phyloP scores from a whole-genome alignment of 2,113 vertebrate species.

The Melanocharis versteri region DNA sequence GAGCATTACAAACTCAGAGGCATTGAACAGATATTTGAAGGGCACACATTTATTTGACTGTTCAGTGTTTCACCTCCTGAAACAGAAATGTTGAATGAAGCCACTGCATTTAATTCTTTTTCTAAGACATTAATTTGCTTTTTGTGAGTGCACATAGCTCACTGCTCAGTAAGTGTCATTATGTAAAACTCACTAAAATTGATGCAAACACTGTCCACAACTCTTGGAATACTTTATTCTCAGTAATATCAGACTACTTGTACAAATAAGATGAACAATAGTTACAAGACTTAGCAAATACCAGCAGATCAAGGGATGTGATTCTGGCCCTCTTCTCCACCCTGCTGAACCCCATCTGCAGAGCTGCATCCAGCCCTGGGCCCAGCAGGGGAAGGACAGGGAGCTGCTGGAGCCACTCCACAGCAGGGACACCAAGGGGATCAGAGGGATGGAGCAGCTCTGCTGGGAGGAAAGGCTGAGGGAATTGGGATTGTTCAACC shows the following conservation, averaged over 20 bases:
- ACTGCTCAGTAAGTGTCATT: not conserved
- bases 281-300: not conserved
- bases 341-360: not conserved
- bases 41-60: not conserved
- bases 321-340: fast-evolving
- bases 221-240: not conserved
- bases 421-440: not conserved
- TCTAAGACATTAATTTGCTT: not conserved
- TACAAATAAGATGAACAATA: not conserved
- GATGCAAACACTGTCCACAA: not conserved
- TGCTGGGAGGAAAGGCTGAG: not conserved
- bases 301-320: not conserved
- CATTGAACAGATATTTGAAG: not conserved
- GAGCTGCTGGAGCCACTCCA: not conserved
- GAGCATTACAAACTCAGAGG: not conserved
- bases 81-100: not conserved
- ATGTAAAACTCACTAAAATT: not conserved
- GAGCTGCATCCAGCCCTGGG: not conserved
- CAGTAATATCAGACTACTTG: not conserved
- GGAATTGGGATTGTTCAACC: not conserved
- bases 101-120: not conserved
- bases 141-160: not conserved
- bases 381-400: not conserved
- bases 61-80: not conserved
- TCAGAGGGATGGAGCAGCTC: not conserved